A percentile compares a stretch with the other conserved stretches of the same genome.
phyloP scores from a whole-genome alignment of 2,113 vertebrate species.

The Dissostichus mawsoni region DNA sequence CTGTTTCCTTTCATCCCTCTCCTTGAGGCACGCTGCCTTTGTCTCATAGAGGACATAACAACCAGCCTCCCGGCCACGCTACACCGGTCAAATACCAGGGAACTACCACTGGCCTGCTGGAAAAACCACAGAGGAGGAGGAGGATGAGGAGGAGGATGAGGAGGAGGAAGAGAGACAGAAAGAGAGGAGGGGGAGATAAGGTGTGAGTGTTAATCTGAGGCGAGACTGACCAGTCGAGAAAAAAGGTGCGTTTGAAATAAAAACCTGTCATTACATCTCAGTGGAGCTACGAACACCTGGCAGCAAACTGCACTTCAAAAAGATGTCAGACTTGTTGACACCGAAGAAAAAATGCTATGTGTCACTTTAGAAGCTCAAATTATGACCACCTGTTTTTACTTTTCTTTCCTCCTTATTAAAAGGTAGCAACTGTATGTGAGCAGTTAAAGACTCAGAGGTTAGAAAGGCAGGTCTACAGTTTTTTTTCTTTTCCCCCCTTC shows the following conservation, averaged over 20 bases:
- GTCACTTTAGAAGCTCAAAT: conserved; percentile 11
- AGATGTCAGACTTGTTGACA: conserved; percentile 22
- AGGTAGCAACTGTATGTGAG: conserved; percentile 34
- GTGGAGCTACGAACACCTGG: conserved; percentile 32
- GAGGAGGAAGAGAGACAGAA: conserved; percentile 24
- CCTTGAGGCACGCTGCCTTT: conserved; percentile 76
- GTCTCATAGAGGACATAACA: conserved; percentile 77
- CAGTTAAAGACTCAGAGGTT: conserved; percentile 46
- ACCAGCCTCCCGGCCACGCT: conserved; percentile 66
- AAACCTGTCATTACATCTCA: conserved; percentile 63
- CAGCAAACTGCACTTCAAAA: conserved; percentile 24
- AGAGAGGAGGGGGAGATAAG: conserved; percentile 24
- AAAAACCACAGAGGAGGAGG: conserved; percentile 58
- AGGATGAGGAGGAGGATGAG: not conserved
- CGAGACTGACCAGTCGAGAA: conserved; percentile 59
- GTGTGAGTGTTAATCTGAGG: conserved; percentile 56
- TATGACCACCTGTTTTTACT: conserved; percentile 38
- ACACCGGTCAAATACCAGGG: conserved; percentile 75
- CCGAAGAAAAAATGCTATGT: not conserved
- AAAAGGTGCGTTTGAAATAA: conserved; percentile 61
- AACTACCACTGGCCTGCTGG: conserved; percentile 76
- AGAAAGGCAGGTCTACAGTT: conserved; percentile 14
- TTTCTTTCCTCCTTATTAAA: conserved; percentile 44
- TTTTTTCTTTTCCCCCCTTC: conserved; percentile 24
- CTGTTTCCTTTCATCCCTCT: conserved; percentile 81